Evolutionary conservation across 2,888 invertebrate species (phyloP).

Genomic region (Aporophyla nigra): DNA sequence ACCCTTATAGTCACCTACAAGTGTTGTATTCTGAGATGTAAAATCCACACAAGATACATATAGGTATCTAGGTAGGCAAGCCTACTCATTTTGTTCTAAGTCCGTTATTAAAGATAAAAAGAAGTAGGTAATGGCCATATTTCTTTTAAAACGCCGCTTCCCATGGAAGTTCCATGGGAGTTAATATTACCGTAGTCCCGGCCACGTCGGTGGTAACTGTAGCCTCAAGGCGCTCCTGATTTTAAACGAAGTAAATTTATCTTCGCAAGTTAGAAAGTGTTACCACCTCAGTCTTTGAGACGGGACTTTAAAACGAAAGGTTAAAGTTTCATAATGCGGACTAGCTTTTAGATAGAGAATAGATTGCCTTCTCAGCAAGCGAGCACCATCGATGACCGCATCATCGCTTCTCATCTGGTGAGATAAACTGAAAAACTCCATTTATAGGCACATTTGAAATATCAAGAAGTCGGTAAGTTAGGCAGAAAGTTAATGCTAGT

Average conservation of each 20-base stretch:
- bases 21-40: background rate
- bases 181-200: constrained; percentile 50
- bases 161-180: constrained; percentile 48
- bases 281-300: constrained; percentile 25
- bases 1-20: background rate
- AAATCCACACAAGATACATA: background rate
- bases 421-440: background rate
- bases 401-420: background rate
- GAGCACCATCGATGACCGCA: too few species aligned
- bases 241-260: constrained; percentile 64
- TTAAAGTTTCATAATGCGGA: constrained; percentile 35
- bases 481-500: too few species aligned
- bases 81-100: background rate
- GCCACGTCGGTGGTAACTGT: constrained; percentile 20
- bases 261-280: constrained; percentile 47
- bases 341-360: background rate
- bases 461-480: too few species aligned
- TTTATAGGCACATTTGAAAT: too few species aligned
- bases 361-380: background rate
- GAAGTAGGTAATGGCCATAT: constrained; percentile 26
- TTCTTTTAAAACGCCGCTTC: constrained; percentile 31
- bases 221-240: constrained; percentile 48
- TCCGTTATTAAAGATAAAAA: constrained; percentile 40
- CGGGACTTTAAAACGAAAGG: constrained; percentile 23
- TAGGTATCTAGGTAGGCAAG: too few species aligned